Evolutionary conservation across 2,797 vertebrate species (phyloP).

Genomic region (Amphiprion clarkii): DNA sequence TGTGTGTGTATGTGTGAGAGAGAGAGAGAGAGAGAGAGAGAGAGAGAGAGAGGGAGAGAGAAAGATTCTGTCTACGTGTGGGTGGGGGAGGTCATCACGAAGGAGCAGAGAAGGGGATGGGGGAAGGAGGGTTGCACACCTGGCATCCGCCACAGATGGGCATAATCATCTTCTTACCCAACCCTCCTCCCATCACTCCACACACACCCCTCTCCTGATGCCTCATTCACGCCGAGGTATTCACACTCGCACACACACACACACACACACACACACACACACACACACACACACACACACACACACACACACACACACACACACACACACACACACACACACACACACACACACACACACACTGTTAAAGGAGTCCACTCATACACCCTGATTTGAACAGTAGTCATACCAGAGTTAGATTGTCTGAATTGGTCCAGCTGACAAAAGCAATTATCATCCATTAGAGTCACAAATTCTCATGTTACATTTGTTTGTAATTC

Average conservation of each 20-base stretch:
- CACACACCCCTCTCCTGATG: constrained; percentile 47
- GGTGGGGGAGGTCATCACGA: constrained; percentile 66
- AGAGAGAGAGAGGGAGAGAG: constrained; percentile 5
- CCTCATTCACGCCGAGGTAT: constrained; percentile 48
- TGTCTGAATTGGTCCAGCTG: constrained; percentile 62
- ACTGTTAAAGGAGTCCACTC: constrained; percentile 45
- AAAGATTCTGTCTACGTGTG: constrained; percentile 15
- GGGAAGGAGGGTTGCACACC: constrained; percentile 76
- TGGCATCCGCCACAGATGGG: constrained; percentile 87
- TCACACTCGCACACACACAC: constrained; percentile 43
- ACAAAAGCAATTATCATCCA: constrained; percentile 77
- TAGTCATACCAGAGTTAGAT: constrained; percentile 56
- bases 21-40: constrained; percentile 8
- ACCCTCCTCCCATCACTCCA: constrained; percentile 54
- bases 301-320: constrained; percentile 2
- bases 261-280: constrained; percentile 48
- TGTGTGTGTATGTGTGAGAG: constrained; percentile 1
- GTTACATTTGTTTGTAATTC: constrained; percentile 44
- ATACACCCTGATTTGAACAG: constrained; percentile 47
- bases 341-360: too few relatives aligned
- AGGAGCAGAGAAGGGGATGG: constrained; percentile 50
- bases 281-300: constrained; percentile 38
- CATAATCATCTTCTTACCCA: constrained; percentile 84
- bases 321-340: too few relatives aligned
- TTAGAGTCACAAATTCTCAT: constrained; percentile 45